phyloP scores from a whole-genome alignment of 2,113 vertebrate species.

The Poecilia latipinna region DNA sequence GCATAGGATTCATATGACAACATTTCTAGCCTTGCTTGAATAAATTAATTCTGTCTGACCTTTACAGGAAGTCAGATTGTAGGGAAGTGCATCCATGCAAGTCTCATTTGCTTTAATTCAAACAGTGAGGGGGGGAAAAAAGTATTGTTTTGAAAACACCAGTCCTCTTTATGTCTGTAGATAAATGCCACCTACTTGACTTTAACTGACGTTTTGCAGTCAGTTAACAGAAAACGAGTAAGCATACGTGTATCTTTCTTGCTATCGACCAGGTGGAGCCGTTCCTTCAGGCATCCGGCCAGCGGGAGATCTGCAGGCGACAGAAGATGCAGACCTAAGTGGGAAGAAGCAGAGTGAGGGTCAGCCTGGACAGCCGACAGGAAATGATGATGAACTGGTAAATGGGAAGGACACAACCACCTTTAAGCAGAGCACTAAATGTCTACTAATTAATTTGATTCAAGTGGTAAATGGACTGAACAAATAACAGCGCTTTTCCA shows the following conservation, averaged over 20 bases:
- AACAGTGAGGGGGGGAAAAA: too few species aligned
- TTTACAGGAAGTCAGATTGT: constrained; percentile 16
- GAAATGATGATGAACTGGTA: constrained; percentile 29
- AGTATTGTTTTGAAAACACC: background rate
- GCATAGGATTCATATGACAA: too few species aligned
- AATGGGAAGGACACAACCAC: background rate
- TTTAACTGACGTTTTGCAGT: background rate
- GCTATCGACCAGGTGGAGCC: constrained; percentile 25
- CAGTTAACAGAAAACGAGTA: too few species aligned
- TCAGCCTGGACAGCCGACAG: background rate
- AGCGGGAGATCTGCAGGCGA: constrained; percentile 8
- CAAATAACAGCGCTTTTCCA: too few species aligned
- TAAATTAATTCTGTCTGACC: background rate
- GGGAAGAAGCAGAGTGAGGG: background rate
- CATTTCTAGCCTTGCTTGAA: background rate
- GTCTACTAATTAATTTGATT: background rate
- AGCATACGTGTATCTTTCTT: background rate
- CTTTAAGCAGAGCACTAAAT: background rate
- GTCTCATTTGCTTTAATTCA: background rate
- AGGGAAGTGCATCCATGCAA: background rate
- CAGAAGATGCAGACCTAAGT: constrained; percentile 6
- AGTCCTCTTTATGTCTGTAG: background rate
- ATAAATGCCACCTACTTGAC: background rate
- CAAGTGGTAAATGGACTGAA: too few species aligned
- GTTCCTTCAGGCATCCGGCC: constrained; percentile 7